phyloP scores from a whole-genome alignment of 2,888 invertebrate genomes.

The Smittia aterrima region DNA sequence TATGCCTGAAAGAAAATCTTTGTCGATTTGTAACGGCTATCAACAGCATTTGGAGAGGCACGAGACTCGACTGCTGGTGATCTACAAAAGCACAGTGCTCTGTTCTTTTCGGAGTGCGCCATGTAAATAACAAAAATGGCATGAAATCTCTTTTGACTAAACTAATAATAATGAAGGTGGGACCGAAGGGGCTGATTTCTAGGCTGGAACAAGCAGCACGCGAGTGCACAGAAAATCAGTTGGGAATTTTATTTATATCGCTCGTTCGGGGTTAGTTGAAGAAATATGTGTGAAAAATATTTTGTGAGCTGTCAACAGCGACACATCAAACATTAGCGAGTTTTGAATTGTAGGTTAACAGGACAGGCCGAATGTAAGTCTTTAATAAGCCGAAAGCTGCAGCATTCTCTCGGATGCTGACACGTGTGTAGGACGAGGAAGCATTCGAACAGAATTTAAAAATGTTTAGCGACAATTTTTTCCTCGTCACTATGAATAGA shows the following conservation, averaged over 20 bases:
- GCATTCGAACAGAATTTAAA: background rate
- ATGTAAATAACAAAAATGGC: slow-evolving; percentile 7
- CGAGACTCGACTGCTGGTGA: background rate
- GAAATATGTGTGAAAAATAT: background rate
- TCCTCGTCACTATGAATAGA: background rate
- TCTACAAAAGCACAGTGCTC: background rate
- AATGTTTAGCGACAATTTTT: slow-evolving; percentile 24
- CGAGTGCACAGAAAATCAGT: background rate
- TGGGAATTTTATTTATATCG: too few relatives aligned
- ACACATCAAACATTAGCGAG: background rate
- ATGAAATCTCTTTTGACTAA: slow-evolving; percentile 14
- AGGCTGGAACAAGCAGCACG: slow-evolving; percentile 31
- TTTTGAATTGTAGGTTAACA: background rate
- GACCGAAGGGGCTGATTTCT: slow-evolving; percentile 9
- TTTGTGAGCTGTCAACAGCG: background rate
- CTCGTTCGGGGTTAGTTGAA: background rate
- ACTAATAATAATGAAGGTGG: slow-evolving; percentile 38
- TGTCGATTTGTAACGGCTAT: slow-evolving; percentile 31
- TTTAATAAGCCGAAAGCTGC: slow-evolving; percentile 6
- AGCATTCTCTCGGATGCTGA: background rate
- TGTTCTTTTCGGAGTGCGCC: background rate
- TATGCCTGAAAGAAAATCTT: background rate
- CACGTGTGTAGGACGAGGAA: background rate
- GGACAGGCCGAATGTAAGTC: background rate
- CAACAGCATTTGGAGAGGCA: background rate